Conservation (phyloP, 2,797 vertebrate genomes). For the Babyrousa celebensis region DNA sequence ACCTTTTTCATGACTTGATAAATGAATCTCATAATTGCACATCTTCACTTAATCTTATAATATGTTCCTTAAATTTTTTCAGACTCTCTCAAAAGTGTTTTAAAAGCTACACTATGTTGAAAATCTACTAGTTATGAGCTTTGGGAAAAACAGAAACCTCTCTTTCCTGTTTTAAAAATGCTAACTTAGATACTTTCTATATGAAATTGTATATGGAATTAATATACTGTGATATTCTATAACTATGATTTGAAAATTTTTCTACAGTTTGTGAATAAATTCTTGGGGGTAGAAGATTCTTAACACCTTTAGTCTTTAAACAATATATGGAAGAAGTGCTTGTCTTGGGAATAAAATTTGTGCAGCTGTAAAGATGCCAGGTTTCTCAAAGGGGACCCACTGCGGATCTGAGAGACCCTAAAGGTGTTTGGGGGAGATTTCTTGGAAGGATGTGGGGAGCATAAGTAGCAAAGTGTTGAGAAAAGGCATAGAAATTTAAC, state of each 20-base stretch:
- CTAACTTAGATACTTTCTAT: background rate
- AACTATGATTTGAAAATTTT: background rate
- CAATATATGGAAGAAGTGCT: background rate
- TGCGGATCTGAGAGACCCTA: background rate
- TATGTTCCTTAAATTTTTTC: background rate
- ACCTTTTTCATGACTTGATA: background rate
- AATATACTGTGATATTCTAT: background rate
- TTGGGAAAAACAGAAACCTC: background rate
- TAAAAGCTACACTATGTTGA: background rate
- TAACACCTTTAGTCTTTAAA: background rate
- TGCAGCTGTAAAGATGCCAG: background rate
- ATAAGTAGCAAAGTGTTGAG: background rate
- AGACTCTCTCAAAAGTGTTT: slow-evolving; percentile 20
- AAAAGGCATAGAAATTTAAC: slow-evolving; percentile 18
- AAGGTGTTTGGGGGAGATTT: background rate
- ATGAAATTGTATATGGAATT: background rate
- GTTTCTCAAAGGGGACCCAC: background rate
- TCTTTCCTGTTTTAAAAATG: background rate
- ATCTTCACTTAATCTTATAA: slow-evolving; percentile 50
- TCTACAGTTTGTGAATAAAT: background rate
- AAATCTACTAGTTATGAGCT: background rate
- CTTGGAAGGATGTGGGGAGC: no score
- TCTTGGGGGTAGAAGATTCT: background rate
- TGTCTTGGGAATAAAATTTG: background rate
- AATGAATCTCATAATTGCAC: background rate